phyloP scores from a whole-genome alignment of 2,888 invertebrate species.

The Drosophila mettleri region DNA sequence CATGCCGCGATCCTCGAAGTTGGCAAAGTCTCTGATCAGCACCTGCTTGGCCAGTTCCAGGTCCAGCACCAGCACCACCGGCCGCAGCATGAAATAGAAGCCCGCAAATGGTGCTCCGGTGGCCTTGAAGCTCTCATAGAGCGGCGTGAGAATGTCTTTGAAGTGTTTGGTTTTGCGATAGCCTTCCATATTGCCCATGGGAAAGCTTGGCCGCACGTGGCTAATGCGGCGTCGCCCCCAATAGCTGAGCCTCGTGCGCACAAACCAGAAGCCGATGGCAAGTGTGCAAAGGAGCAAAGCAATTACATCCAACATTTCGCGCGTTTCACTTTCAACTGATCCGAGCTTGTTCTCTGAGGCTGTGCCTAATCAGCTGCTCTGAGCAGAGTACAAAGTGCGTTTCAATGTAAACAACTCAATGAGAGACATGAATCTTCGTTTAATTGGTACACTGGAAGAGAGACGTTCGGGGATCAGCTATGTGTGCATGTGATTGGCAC shows the following conservation, averaged over 20 bases:
- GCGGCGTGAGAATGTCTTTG: conserved; percentile 55
- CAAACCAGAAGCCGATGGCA: conserved; percentile 62
- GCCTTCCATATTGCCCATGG: conserved; percentile 67
- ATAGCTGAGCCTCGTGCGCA: conserved; percentile 57
- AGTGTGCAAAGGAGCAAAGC: conserved; percentile 57
- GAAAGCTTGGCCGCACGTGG: conserved; percentile 59
- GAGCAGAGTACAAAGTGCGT: conserved; percentile 28
- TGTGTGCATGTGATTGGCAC: conserved; percentile 9
- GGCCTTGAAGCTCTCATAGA: conserved; percentile 59
- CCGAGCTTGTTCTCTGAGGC: conserved; percentile 2
- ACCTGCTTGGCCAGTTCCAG: conserved; percentile 68
- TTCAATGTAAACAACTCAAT: conserved; percentile 13
- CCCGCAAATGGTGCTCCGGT: conserved; percentile 69
- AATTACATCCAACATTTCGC: conserved; percentile 62
- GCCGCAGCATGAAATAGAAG: conserved; percentile 67
- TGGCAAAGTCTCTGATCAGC: conserved; percentile 69
- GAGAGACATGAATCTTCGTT: conserved; percentile 9
- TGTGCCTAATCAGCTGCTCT: conserved; percentile 21
- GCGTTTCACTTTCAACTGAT: conserved; percentile 52
- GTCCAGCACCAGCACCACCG: conserved; percentile 72
- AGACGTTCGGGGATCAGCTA: background rate
- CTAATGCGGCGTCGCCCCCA: conserved; percentile 70
- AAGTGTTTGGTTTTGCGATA: conserved; percentile 54
- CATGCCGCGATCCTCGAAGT: conserved; percentile 82
- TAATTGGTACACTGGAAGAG: background rate